These are phyloP conservation scores for Drosophila multiciliata DNA, from an alignment of 2,888 invertebrate genomes.

Conservation along the genomic window DNA sequence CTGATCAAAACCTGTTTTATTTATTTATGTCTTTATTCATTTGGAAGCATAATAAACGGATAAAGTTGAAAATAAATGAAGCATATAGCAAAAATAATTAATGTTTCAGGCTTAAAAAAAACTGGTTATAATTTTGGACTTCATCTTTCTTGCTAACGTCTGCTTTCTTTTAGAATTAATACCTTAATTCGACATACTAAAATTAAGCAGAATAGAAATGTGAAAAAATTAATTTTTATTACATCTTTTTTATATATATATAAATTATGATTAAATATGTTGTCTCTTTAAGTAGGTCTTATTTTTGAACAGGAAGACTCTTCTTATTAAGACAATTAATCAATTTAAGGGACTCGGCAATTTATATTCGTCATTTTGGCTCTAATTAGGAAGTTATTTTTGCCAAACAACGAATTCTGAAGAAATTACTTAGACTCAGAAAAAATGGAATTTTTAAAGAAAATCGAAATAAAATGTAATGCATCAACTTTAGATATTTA, in stretches of 20 bases:
- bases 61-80: neutral
- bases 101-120: neutral
- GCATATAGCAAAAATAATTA: neutral
- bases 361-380: constrained; percentile 9
- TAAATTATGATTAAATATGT: neutral
- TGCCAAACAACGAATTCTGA: neutral
- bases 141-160: neutral
- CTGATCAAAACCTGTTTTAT: constrained; percentile 23
- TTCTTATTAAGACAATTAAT: constrained; percentile 18
- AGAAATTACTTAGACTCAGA: neutral
- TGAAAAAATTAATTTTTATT: neutral
- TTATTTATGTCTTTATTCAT: too few species aligned
- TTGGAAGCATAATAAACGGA: neutral
- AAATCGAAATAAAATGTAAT: neutral
- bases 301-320: neutral
- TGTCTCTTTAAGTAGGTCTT: neutral
- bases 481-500: neutral
- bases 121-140: neutral
- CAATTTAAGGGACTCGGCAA: constrained; percentile 4
- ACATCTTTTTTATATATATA: rapidly evolving
- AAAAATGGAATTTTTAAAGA: neutral
- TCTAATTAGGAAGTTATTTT: constrained; percentile 4
- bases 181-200: neutral
- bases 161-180: neutral
- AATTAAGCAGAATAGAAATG: neutral